phyloP scores from a whole-genome alignment of 2,113 vertebrate species.

The Zosterops borbonicus region DNA sequence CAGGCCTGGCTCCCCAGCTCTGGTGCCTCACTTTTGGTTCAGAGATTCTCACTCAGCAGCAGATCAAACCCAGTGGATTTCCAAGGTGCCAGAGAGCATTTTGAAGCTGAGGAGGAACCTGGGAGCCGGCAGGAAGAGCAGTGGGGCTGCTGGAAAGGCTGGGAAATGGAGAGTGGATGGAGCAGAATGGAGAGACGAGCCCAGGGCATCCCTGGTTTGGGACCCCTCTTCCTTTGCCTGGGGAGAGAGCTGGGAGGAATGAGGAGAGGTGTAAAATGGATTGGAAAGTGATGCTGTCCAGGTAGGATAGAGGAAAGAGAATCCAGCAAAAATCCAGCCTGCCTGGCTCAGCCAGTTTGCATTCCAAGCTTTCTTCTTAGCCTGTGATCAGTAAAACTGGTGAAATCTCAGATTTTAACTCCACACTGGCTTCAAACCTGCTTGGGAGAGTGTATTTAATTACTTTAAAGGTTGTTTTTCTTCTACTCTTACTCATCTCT shows the following conservation, averaged over 20 bases:
- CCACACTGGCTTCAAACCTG: not conserved
- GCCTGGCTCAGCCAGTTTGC: not conserved
- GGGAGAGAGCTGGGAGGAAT: not conserved
- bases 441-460: accelerated
- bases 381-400: no score
- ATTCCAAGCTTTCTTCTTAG: not conserved
- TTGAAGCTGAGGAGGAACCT: not conserved
- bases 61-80: not conserved
- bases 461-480: not conserved
- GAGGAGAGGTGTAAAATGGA: not conserved
- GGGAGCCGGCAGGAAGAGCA: not conserved
- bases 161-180: accelerated
- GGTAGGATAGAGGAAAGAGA: not conserved
- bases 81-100: not conserved
- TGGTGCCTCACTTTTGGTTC: accelerated
- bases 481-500: not conserved
- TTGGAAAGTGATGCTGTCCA: not conserved
- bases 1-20: accelerated
- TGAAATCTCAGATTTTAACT: not conserved
- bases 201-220: not conserved
- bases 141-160: not conserved
- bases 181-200: not conserved
- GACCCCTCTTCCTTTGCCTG: accelerated
- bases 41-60: not conserved
- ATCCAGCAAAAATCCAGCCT: not conserved